These are phyloP conservation scores for Cecidostiba fungosa DNA, from an alignment of 2,888 invertebrate species.

Conservation along the genomic window DNA sequence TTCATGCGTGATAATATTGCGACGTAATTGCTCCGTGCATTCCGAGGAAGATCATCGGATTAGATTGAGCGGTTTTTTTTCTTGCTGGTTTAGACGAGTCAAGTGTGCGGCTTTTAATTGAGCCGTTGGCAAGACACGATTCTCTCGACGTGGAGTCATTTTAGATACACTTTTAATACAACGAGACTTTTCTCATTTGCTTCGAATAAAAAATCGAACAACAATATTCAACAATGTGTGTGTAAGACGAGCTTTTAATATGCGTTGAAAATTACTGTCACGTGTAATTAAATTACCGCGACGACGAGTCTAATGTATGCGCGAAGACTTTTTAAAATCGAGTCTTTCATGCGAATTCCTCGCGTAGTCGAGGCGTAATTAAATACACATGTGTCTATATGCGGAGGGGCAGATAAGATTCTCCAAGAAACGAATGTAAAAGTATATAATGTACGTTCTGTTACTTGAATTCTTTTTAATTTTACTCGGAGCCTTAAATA, in stretches of 20 bases:
- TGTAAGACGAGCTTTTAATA: no score
- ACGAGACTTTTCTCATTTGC: no score
- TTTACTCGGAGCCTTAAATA: no score
- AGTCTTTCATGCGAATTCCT: constrained; percentile 6
- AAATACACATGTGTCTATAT: constrained; percentile 28
- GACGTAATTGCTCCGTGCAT: neutral
- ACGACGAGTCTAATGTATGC: neutral
- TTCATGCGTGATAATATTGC: constrained; percentile 17
- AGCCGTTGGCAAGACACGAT: no score
- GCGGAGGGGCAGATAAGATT: constrained; percentile 25
- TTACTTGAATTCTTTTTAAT: no score
- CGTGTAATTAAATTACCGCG: neutral
- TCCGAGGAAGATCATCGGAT: neutral
- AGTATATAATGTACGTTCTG: no score
- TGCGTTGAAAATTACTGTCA: neutral
- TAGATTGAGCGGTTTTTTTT: neutral
- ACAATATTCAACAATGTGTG: no score
- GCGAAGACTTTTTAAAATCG: neutral
- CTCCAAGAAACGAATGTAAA: neutral
- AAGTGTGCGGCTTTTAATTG: no score
- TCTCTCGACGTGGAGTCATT: no score
- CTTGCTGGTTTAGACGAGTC: neutral
- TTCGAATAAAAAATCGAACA: no score
- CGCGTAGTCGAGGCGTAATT: constrained; percentile 44
- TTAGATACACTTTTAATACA: no score